These are phyloP conservation scores for Aproaerema taeniolella DNA, from an alignment of 2,888 invertebrate genomes.

Conservation along the genomic window DNA sequence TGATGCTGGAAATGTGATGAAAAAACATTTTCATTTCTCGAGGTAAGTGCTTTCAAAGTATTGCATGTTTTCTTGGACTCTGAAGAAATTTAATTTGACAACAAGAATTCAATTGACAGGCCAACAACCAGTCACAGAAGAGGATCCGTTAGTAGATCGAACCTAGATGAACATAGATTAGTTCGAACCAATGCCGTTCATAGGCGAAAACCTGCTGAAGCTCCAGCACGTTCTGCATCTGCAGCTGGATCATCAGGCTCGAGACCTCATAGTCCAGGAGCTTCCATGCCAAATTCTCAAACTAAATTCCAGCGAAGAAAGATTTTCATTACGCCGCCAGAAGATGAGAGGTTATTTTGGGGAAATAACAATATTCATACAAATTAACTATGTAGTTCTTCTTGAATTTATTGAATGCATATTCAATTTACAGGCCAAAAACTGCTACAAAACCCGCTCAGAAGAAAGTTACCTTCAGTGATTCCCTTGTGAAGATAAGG, in stretches of 20 bases:
- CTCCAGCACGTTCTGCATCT: conserved; percentile 1
- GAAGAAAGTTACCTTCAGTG: too few species aligned
- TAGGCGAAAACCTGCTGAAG: conserved; percentile 1
- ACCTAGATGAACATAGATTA: conserved; percentile 1
- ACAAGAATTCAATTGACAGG: not conserved
- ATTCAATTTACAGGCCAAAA: too few species aligned
- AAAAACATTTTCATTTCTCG: too few species aligned
- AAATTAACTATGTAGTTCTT: too few species aligned
- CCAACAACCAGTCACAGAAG: conserved; percentile 1
- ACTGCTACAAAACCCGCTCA: too few species aligned
- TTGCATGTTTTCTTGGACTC: not conserved
- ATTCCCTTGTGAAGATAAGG: too few species aligned
- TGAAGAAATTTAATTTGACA: conserved; percentile 2
- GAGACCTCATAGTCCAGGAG: not conserved
- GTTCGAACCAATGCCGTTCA: conserved; percentile 1
- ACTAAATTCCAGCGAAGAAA: not conserved
- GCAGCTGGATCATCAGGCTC: conserved; percentile 2
- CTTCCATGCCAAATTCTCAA: conserved; percentile 2
- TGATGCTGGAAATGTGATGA: too few species aligned
- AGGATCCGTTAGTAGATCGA: conserved; percentile 1
- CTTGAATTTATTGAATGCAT: too few species aligned
- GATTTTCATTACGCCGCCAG: conserved; percentile 2
- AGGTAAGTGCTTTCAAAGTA: too few species aligned
- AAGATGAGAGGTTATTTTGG: conserved; percentile 1
- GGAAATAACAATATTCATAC: conserved; percentile 2